Base-by-base conservation (phyloP, 2,113 vertebrate species). In the Thamnophis sirtalis region DNA sequence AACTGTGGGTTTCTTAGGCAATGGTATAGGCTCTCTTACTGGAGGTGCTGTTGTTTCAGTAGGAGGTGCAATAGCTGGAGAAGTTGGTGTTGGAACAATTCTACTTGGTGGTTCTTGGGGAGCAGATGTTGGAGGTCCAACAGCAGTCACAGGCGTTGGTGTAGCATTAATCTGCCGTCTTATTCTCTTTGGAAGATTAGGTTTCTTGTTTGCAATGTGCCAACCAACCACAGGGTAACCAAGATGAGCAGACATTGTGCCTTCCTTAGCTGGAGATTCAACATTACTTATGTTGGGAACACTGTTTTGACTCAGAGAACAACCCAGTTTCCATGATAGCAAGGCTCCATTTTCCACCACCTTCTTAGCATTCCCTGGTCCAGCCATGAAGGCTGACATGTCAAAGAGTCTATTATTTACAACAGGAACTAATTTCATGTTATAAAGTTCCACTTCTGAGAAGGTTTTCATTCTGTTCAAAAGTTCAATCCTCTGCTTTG, bases 371-470 rank as follows among this genome's bases (percentile, higher is more conserved):
- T 99, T 99, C 89, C 99, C 99, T 0, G 99, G 99, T 88, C 99
- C 99, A 58, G 99, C 99, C 99, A 99, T 99, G 95, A 99, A 99
- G 91, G 99, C 99, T 0, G 99, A 99, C 99, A 99, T 99, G 94
- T 99, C 99, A 93, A 99, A 99, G 50, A 99, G 97, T 94, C 98
- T 98, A 94, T 99, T 99, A 97, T 99, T 99, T 93, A 99, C 98
- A 94, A 99, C 99, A 8, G 99, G 99, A 92, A 98, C 98, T 85
- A 99, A 96, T 94, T 98, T 98, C 99, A 99, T 99, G 93, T 98
- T 97, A 95, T 98, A 98, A 91, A 98, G 96, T n/a, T 98, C 97
- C 26, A 99, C 98, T 92, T 97, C 98, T 0, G 99, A 99, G 96
- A 99, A 99, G 92, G 97, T 98, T 92, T 92, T 98, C 98, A 99